phyloP scores from a whole-genome alignment of 2,113 vertebrate species.

The Enhydra lutris region DNA sequence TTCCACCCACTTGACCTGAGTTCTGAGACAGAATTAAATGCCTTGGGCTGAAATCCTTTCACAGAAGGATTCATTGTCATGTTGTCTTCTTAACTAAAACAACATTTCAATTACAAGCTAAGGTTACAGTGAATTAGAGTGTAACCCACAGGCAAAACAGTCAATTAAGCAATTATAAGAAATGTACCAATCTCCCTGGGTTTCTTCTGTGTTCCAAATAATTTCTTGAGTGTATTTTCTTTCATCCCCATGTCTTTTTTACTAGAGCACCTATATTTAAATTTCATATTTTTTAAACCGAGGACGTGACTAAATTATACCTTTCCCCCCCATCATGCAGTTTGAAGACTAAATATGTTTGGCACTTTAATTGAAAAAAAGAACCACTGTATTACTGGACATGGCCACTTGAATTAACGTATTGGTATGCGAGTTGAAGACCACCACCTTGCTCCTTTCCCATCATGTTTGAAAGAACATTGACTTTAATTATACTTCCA shows the following conservation, averaged over 20 bases:
- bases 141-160: background rate
- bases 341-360: background rate
- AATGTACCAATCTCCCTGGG: background rate
- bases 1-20: background rate
- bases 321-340: background rate
- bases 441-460: background rate
- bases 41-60: constrained; percentile 1
- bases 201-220: background rate
- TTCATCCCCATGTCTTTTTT: background rate
- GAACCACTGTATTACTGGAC: background rate
- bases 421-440: background rate
- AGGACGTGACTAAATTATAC: constrained; percentile 18
- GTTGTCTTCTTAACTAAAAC: constrained; percentile 27
- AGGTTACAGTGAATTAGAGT: constrained; percentile 1
- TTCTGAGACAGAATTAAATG: background rate
- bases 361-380: background rate
- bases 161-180: constrained; percentile 35
- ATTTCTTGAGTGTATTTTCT: background rate
- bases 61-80: background rate
- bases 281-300: background rate
- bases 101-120: constrained; percentile 20
- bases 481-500: background rate
- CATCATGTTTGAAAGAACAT: background rate
- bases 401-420: background rate
- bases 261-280: background rate